Conservation (phyloP, 2,113 vertebrate genomes). For the Albula goreensis region DNA sequence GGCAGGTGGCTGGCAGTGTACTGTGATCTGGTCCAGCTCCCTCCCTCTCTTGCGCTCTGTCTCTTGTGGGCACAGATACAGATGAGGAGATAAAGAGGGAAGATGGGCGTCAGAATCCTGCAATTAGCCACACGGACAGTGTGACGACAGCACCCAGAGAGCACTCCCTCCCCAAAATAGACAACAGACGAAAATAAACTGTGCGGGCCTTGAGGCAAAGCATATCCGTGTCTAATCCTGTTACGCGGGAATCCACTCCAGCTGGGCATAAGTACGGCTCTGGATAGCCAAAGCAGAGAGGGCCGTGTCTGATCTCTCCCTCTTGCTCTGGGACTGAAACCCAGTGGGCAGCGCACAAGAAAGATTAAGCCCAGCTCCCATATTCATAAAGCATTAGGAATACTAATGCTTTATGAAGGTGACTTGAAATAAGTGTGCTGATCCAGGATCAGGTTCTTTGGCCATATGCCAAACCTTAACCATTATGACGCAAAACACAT, state of each 20-base stretch:
- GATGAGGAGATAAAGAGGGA: background rate
- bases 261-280: background rate
- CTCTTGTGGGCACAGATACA: background rate
- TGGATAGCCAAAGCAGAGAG: background rate
- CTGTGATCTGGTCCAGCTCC: conserved; percentile 15
- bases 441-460: no score
- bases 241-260: conserved; percentile 20
- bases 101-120: background rate
- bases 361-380: no score
- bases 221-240: conserved; percentile 35
- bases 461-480: no score
- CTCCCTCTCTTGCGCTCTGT: background rate
- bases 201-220: conserved; percentile 14
- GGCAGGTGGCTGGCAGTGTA: background rate
- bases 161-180: conserved; percentile 16
- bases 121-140: conserved; percentile 21
- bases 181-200: conserved; percentile 8
- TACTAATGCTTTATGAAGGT: no score
- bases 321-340: background rate
- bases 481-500: no score
- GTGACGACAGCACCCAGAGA: background rate
- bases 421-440: no score
- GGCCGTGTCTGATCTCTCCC: background rate
- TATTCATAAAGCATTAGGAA: no score
- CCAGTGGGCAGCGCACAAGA: no score